Base-by-base conservation (phyloP, 37 sponge, comb jelly and placozoan genomes). In the Halisarca cf. caerulea region DNA sequence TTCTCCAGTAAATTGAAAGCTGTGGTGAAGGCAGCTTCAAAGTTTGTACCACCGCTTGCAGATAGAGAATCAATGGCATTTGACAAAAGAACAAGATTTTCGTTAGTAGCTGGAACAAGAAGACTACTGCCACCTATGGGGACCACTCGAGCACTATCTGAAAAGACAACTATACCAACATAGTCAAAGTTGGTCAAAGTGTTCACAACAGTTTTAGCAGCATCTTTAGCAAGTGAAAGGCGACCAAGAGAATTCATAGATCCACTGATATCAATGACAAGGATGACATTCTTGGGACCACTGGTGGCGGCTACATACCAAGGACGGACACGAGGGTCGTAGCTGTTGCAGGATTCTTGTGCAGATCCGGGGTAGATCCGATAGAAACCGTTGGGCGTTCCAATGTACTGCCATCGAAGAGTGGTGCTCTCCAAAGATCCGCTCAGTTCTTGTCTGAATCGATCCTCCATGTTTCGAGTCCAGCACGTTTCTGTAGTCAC, bases 271-370 rank as follows among this genome's bases (percentile, higher is more conserved):
- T 87, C 85, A 14, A 84, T 28, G 33, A 84, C 57, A 5, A 84
- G 14, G 28, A 73, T 51, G 17, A 84, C 85, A 36, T 73, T 51
- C 41, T 80, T 80, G 33, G 85, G 85, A 70, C 85, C 85, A 21
- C 36, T 58, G 32, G 85, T 84, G 36, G 85, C 73, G 0, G 85
- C 73, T 23, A 84, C 57, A 66, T 84, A 84, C 85, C 85, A 84
- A 17, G 85, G 85, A 43, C 85, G 85, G 7, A 84, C 60, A 24
- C 85, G 74, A 17, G 85, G 85, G 81, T 84, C 85, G 80, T 84
- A 84, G 44, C 24, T 8, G 42, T 23, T 3, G 42, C 77, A 74
- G 45, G 44, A 4, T 6, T 74, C 77, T 14, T 74, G 41, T 7
- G 42, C 77, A 23, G 32, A 32, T 1, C 77, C 77, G 0, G 77